Percentiles rank a stretch among this genome's conserved stretches.
Conservation (phyloP, 2,888 invertebrate species). For the Pharmacophagus antenor region DNA sequence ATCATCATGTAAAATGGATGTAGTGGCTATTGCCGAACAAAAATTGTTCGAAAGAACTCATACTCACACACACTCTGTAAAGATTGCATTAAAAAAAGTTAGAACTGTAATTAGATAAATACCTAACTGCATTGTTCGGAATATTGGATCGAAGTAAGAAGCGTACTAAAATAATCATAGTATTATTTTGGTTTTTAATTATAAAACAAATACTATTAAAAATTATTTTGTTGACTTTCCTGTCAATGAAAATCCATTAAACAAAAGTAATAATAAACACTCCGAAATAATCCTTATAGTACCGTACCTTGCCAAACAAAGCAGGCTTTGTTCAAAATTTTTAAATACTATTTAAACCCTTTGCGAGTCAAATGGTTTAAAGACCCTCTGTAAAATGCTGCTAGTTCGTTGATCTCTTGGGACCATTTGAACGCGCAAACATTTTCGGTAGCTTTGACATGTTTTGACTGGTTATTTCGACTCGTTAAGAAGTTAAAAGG, state of each 20-base stretch:
- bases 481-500: conserved; percentile 41
- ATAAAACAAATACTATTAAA: not conserved
- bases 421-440: conserved; percentile 56
- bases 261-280: not conserved
- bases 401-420: conserved; percentile 50
- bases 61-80: too few relatives aligned
- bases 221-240: not conserved
- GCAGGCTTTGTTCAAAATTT: conserved; percentile 27
- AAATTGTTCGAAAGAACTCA: too few relatives aligned
- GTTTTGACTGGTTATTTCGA: conserved; percentile 69
- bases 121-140: too few relatives aligned
- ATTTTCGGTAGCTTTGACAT: conserved; percentile 65
- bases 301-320: not conserved
- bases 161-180: too few relatives aligned
- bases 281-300: conserved; percentile 17
- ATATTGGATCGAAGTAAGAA: too few relatives aligned
- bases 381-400: conserved; percentile 51
- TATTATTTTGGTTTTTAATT: too few relatives aligned
- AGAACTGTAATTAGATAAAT: too few relatives aligned
- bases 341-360: conserved; percentile 55
- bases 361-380: conserved; percentile 47
- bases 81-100: too few relatives aligned
- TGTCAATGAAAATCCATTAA: not conserved
- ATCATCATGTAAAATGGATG: too few relatives aligned
- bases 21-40: too few relatives aligned